Evolutionary conservation across 2,888 invertebrate genomes (phyloP), one percentile per base, ranked within the genome.

Genomic region (Meganola albula): DNA sequence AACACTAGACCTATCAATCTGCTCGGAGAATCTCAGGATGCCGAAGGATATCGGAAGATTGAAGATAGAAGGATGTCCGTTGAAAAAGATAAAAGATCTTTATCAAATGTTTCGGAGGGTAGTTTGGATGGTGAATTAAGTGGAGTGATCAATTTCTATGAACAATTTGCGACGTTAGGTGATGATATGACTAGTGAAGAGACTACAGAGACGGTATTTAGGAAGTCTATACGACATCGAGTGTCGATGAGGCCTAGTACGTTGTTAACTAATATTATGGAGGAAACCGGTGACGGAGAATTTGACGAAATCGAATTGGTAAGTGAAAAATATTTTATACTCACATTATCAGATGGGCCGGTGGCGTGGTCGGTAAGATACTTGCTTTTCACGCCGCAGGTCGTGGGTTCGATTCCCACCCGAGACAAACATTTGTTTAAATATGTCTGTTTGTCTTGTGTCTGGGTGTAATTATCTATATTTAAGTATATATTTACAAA

Each of bases 221-320:
- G 58, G 34, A 68, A 61, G 32, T 59, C 65, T 8, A 48, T 65
- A 8, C 67, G 70, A 18, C 69, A 62, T 18, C 63, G 82, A 16
- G 85, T 86, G 1, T 86, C 84, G 0, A 65, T 79, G 53, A 72
- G 82, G 40, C 86, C 83, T 2, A 86, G 72, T 67, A 57, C 74
- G 40, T 73, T 70, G 10, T 48, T 87, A 37, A 77, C 80, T 2
- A 85, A 82, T 33, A 80, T 85, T 43, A 52, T 68, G 37, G 71
- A 89, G 67, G 80, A 82, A 67, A 52, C 77, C 11, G 64, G 57
- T 5, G 76, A 76, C 10, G 39, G 48, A 12, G 78, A 71, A 10
- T 0, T 24, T n/a, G 73, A 73, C 41, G 76, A 75, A 33, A 46
- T 72, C 2, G 74, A 76, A 63, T 61, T 59, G 76, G 84, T 84